Percentiles rank a stretch among this genome's conserved stretches.
phyloP scores from a whole-genome alignment of 1,140 invertebrate genomes.

The Euwallacea similis region DNA sequence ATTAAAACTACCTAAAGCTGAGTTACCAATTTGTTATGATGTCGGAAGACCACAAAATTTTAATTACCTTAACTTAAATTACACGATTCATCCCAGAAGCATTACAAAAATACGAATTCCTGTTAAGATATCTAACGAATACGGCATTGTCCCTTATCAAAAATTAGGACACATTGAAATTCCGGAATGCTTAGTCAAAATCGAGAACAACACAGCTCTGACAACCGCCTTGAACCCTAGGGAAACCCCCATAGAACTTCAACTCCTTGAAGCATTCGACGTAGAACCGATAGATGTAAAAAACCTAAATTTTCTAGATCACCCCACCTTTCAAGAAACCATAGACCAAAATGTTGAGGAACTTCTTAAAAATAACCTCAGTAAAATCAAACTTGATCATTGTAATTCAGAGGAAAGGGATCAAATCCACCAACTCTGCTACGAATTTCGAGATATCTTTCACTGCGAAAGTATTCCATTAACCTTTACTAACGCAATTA shows the following conservation, averaged over 20 bases:
- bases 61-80: neutral
- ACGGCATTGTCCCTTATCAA: conserved; percentile 19
- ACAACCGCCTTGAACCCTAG: conserved; percentile 23
- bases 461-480: conserved; percentile 27
- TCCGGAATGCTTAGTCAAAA: conserved; percentile 30
- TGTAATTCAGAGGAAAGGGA: neutral
- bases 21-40: neutral
- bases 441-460: conserved; percentile 36
- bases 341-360: conserved; percentile 6
- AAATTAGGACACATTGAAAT: conserved; percentile 29
- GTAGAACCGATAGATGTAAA: conserved; percentile 23
- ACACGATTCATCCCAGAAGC: conserved; percentile 15
- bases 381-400: conserved; percentile 17
- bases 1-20: neutral
- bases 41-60: neutral
- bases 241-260: conserved; percentile 27
- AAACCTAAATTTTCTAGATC: conserved; percentile 25
- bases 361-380: conserved; percentile 27
- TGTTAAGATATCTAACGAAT: conserved; percentile 12
- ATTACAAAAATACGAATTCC: conserved; percentile 20
- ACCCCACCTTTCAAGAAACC: conserved; percentile 4
- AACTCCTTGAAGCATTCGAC: conserved; percentile 17
- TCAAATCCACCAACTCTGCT: conserved; percentile 24
- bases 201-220: conserved; percentile 15
- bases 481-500: conserved; percentile 34